These are phyloP conservation scores for Lasioglossum figueresi DNA, from an alignment of 2,888 invertebrate species.

Conservation along the genomic window DNA sequence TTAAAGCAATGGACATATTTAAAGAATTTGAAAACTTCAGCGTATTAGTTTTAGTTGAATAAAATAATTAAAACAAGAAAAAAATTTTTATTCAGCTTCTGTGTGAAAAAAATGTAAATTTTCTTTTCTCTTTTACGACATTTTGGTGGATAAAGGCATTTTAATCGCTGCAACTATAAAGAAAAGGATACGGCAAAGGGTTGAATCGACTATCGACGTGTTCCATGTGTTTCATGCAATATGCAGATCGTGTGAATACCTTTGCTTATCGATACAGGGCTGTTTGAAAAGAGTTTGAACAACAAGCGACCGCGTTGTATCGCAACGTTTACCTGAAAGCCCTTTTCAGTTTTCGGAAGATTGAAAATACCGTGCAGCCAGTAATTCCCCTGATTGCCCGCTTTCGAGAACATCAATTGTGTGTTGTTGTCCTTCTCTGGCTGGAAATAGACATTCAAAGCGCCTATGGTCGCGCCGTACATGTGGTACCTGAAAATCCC, in stretches of 20 bases:
- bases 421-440: constrained; percentile 83
- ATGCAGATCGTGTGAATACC: not conserved
- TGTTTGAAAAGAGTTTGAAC: not conserved
- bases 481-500: constrained; percentile 90
- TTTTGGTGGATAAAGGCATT: no score
- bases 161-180: no score
- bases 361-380: constrained; percentile 87
- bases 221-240: not conserved
- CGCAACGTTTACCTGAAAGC: constrained; percentile 77
- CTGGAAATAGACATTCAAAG: constrained; percentile 86
- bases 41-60: no score
- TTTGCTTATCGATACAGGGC: not conserved
- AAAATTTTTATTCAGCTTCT: no score
- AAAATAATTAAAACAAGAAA: no score
- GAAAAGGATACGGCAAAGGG: not conserved
- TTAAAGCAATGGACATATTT: no score
- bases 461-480: constrained; percentile 88
- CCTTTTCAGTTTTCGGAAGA: constrained; percentile 82
- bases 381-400: constrained; percentile 89
- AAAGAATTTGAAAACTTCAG: no score
- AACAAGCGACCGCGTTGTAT: not conserved
- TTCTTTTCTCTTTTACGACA: no score
- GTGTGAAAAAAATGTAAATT: no score
- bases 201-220: not conserved
- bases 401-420: constrained; percentile 86